These are phyloP conservation scores for Coregonus suidteri DNA, from an alignment of 2,797 vertebrate species.

Conservation along the genomic window DNA sequence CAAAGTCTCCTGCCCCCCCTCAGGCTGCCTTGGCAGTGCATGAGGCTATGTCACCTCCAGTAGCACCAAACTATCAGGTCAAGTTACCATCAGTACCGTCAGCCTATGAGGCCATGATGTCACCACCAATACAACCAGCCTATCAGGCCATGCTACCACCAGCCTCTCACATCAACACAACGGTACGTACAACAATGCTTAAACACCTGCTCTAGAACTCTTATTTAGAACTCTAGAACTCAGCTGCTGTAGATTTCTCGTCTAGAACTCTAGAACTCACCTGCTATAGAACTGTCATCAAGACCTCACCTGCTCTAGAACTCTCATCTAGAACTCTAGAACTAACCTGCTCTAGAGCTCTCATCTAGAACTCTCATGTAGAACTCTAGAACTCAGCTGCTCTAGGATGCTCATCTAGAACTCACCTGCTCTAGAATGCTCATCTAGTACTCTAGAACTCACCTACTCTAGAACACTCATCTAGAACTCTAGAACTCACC, in stretches of 20 bases:
- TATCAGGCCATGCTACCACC: background rate
- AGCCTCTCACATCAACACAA: background rate
- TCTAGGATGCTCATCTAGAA: background rate
- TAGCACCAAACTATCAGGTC: background rate
- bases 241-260: background rate
- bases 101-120: background rate
- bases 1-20: slow-evolving; percentile 23
- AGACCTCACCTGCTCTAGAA: too few relatives aligned
- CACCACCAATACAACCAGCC: background rate
- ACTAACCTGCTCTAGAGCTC: too few relatives aligned
- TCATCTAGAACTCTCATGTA: too few relatives aligned
- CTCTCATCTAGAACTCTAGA: too few relatives aligned
- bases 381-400: background rate
- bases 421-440: background rate
- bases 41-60: slow-evolving; percentile 51
- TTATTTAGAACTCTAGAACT: too few relatives aligned
- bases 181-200: background rate
- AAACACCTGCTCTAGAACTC: too few relatives aligned
- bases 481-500: too few relatives aligned
- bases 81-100: background rate
- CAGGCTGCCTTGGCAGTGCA: slow-evolving; percentile 38
- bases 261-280: background rate
- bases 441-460: too few relatives aligned
- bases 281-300: too few relatives aligned
- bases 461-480: background rate